phyloP scores from a whole-genome alignment of 2,113 vertebrate genomes.

The Atractosteus spatula region DNA sequence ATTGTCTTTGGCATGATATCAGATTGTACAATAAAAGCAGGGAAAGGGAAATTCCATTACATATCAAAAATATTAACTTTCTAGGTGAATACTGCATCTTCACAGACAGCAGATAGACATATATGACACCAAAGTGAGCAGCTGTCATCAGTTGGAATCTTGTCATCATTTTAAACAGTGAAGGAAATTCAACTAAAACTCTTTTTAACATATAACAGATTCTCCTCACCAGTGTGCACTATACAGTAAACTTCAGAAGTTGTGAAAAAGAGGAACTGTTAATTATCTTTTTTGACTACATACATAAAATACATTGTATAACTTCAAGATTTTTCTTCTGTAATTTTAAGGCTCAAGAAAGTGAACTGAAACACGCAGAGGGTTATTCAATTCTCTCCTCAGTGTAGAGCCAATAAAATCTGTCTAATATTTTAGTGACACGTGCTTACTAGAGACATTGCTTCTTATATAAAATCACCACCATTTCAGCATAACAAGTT shows the following conservation, averaged over 20 bases:
- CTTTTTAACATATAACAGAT: not conserved
- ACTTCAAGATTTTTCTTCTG: not conserved
- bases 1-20: constrained; percentile 69
- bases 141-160: constrained; percentile 30
- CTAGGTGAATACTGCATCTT: constrained; percentile 34
- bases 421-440: not conserved
- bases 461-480: not conserved
- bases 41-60: constrained; percentile 39
- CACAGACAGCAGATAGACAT: constrained; percentile 53
- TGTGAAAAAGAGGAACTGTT: too few species aligned
- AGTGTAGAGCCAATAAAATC: constrained; percentile 9
- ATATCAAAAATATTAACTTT: constrained; percentile 56
- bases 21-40: constrained; percentile 63
- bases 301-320: constrained; percentile 5
- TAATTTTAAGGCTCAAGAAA: constrained; percentile 18
- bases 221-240: constrained; percentile 42
- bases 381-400: constrained; percentile 22
- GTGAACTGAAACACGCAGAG: constrained; percentile 7
- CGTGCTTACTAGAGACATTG: too few species aligned
- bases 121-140: constrained; percentile 41
- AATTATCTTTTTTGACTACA: too few species aligned
- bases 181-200: not conserved
- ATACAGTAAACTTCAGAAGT: constrained; percentile 28
- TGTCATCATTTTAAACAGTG: constrained; percentile 1
- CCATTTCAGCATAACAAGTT: not conserved